Evolutionary conservation across 1,140 invertebrate genomes (phyloP).

Genomic region (Nephotettix cincticeps): DNA sequence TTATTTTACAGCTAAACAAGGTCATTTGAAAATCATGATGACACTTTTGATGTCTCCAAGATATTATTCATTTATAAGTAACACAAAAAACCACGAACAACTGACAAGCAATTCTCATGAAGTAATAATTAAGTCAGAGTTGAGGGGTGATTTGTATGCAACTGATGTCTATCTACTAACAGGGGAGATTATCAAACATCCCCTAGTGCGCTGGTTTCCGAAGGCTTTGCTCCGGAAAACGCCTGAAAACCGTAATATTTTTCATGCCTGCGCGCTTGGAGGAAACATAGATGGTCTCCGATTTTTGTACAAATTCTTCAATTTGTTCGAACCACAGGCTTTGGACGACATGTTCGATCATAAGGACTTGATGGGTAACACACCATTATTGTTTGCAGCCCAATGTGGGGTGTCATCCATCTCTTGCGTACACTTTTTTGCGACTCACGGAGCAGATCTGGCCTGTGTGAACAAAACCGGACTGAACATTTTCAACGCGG

Average conservation of each 20-base stretch:
- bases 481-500: neutral
- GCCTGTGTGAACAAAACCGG: neutral
- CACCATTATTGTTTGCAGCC: neutral
- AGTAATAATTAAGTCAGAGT: neutral
- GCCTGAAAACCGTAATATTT: neutral
- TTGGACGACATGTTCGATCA: neutral
- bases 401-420: neutral
- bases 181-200: neutral
- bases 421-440: neutral
- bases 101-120: neutral
- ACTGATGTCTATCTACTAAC: conserved; percentile 6
- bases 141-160: neutral
- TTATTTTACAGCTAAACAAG: neutral
- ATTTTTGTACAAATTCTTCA: neutral
- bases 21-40: neutral
- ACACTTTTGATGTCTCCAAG: neutral
- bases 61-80: neutral
- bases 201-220: neutral
- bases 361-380: neutral
- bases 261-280: conserved; percentile 1
- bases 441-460: neutral
- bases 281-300: neutral
- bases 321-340: neutral
- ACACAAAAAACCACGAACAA: neutral
- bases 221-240: neutral